Percentiles rank a stretch among this genome's conserved stretches.
These are phyloP conservation scores for Mellivora capensis DNA, from an alignment of 2,113 vertebrate genomes.

Conservation along the genomic window DNA sequence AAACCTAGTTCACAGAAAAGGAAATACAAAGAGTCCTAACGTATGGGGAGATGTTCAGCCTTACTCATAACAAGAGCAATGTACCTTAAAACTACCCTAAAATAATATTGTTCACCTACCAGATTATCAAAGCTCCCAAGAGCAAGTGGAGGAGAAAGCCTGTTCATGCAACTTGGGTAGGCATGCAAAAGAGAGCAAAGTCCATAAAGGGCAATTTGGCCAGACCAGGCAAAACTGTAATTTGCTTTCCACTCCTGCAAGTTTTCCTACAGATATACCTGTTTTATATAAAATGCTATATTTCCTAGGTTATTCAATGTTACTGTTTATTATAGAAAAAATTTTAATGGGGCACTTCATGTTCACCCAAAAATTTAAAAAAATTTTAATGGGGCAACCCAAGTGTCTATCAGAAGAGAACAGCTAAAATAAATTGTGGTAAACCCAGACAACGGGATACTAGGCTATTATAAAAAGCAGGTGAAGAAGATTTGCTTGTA, in stretches of 20 bases:
- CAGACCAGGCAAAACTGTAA: background rate
- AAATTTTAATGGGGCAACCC: background rate
- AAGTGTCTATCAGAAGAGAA: conserved; percentile 1
- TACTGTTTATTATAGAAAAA: background rate
- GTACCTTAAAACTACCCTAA: background rate
- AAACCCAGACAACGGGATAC: background rate
- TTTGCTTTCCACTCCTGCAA: background rate
- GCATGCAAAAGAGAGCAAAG: background rate
- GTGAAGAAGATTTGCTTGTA: background rate
- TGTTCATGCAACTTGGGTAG: background rate
- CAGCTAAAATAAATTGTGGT: background rate
- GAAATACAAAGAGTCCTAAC: background rate
- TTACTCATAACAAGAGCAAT: background rate
- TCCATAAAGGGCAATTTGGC: background rate
- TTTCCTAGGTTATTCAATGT: background rate
- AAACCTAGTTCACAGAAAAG: background rate
- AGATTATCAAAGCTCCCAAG: background rate
- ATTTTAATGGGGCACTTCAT: background rate
- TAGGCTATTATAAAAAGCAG: background rate
- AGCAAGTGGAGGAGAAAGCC: background rate
- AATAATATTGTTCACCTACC: background rate
- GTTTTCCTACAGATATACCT: background rate
- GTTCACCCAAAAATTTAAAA: background rate
- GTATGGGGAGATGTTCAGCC: background rate
- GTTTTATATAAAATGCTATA: background rate